Evolutionary conservation across 1,140 invertebrate species (phyloP).

Genomic region (Sycophila sp.): DNA sequence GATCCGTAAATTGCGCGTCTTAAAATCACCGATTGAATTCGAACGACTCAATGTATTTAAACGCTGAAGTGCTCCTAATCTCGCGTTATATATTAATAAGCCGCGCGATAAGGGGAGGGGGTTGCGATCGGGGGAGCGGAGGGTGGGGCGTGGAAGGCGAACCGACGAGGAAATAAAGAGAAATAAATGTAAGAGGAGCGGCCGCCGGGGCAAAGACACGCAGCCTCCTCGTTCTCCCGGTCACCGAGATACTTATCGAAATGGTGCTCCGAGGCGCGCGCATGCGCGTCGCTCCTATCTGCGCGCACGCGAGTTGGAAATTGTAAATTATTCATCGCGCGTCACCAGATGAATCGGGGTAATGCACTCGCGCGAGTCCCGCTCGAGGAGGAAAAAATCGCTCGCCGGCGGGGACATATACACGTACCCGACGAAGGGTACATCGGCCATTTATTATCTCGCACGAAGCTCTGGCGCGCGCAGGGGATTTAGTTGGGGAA

Average conservation of each 20-base stretch:
- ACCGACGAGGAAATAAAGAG: neutral
- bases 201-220: neutral
- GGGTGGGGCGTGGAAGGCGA: neutral
- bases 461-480: neutral
- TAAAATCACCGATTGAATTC: neutral
- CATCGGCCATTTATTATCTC: constrained; percentile 2
- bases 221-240: neutral
- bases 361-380: constrained; percentile 43
- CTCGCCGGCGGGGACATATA: neutral
- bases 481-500: neutral
- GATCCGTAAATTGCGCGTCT: no score
- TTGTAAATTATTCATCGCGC: constrained; percentile 54
- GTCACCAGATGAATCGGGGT: constrained; percentile 49
- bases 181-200: neutral
- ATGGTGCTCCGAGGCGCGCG: constrained; percentile 38
- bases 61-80: neutral
- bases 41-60: neutral
- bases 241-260: constrained; percentile 46
- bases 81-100: neutral
- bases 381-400: neutral
- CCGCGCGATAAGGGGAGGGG: neutral
- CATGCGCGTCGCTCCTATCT: constrained; percentile 25
- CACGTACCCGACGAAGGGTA: neutral
- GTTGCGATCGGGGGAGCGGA: neutral
- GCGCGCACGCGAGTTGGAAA: constrained; percentile 41